A percentile compares a stretch with the other conserved stretches of the same genome.
These are phyloP conservation scores for Dryobota labecula DNA, from an alignment of 2,888 invertebrate genomes.

Conservation along the genomic window DNA sequence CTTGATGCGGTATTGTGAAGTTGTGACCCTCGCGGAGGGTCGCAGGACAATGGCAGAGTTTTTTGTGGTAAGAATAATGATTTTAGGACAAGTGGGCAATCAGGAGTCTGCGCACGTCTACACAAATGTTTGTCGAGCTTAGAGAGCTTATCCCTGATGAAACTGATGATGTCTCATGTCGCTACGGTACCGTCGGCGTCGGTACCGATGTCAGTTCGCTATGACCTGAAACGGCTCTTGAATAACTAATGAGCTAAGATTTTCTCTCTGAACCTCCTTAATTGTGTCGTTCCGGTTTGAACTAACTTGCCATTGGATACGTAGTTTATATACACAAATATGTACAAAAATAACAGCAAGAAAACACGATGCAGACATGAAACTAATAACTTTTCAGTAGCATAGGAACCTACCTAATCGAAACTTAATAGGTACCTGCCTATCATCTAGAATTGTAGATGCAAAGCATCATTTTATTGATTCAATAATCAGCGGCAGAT, in stretches of 20 bases:
- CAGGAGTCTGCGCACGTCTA: conserved; percentile 67
- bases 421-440: background rate
- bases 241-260: conserved; percentile 62
- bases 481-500: conserved; percentile 6
- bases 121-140: conserved; percentile 63
- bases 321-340: background rate
- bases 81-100: conserved; percentile 68
- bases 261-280: conserved; percentile 53
- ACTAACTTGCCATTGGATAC: background rate
- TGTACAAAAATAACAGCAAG: background rate
- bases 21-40: conserved; percentile 49
- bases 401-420: background rate
- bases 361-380: background rate
- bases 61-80: conserved; percentile 65
- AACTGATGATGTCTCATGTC: conserved; percentile 43
- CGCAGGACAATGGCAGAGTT: conserved; percentile 52
- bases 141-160: conserved; percentile 60
- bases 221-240: conserved; percentile 56
- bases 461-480: background rate
- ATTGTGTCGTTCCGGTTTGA: conserved; percentile 33
- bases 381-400: background rate
- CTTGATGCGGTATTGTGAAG: conserved; percentile 61
- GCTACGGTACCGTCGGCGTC: conserved; percentile 27
- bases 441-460: no score
- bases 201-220: conserved; percentile 41